Conservation (phyloP, 1,140 invertebrate genomes). For the Pseudobourletiella spinata region DNA sequence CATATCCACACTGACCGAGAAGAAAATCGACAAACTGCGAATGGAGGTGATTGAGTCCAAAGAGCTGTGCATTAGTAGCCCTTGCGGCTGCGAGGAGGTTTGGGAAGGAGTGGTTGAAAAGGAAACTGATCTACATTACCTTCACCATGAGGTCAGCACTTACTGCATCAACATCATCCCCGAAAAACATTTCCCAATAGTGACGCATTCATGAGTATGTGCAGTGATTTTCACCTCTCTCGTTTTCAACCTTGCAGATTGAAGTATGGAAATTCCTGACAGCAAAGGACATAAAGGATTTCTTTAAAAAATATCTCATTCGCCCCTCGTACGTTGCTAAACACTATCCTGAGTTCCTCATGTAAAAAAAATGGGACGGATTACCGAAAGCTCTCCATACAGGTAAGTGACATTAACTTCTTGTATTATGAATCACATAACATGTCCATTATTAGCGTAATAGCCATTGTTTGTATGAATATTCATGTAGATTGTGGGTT, state of each 20-base stretch:
- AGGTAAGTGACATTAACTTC: neutral
- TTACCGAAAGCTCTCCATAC: neutral
- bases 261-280: neutral
- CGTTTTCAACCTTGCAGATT: neutral
- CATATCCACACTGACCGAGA: neutral
- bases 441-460: too few relatives aligned
- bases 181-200: neutral
- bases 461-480: neutral
- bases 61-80: neutral
- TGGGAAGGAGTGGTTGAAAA: neutral
- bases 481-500: neutral
- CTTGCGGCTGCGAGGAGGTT: neutral
- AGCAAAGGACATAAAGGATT: neutral
- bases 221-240: neutral
- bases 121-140: neutral
- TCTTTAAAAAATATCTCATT: conserved; percentile 2
- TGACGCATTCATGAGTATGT: neutral
- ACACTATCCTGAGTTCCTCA: neutral
- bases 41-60: neutral
- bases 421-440: neutral
- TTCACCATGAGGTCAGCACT: neutral
- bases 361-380: neutral
- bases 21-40: neutral
- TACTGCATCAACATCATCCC: neutral
- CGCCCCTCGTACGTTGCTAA: neutral